Conservation (phyloP, 2,888 invertebrate species). For the Pyralis farinalis region DNA sequence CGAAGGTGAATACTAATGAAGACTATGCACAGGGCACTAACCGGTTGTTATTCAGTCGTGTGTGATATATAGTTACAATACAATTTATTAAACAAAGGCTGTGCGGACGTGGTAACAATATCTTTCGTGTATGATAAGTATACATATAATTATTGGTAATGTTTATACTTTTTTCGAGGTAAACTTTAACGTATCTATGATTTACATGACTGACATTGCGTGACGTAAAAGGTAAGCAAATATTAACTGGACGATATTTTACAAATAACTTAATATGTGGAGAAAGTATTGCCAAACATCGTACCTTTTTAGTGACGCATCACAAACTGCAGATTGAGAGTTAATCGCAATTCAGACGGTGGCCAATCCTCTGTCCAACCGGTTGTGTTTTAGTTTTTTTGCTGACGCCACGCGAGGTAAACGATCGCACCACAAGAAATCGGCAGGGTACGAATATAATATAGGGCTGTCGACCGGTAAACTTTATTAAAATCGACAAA, state of each 20-base stretch:
- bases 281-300: constrained; percentile 1
- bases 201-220: too few relatives aligned
- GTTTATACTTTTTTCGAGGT: too few relatives aligned
- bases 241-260: too few relatives aligned
- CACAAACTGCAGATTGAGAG: constrained; percentile 52
- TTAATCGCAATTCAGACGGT: constrained; percentile 64
- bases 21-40: background rate
- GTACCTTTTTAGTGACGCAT: constrained; percentile 55
- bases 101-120: background rate
- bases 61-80: background rate
- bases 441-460: constrained; percentile 34
- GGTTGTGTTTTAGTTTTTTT: constrained; percentile 57
- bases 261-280: too few relatives aligned
- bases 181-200: too few relatives aligned
- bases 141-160: background rate
- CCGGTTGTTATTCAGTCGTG: background rate
- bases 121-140: too few relatives aligned
- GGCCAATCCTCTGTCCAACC: constrained; percentile 44
- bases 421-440: constrained; percentile 39
- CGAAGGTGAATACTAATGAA: background rate
- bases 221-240: too few relatives aligned
- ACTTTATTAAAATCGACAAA: constrained; percentile 8
- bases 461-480: constrained; percentile 25
- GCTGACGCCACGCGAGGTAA: constrained; percentile 36
- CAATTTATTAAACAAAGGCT: background rate